phyloP scores from a whole-genome alignment of 30 jellyfish, hydroid and myxozoan species.

The Clytia hemisphaerica region DNA sequence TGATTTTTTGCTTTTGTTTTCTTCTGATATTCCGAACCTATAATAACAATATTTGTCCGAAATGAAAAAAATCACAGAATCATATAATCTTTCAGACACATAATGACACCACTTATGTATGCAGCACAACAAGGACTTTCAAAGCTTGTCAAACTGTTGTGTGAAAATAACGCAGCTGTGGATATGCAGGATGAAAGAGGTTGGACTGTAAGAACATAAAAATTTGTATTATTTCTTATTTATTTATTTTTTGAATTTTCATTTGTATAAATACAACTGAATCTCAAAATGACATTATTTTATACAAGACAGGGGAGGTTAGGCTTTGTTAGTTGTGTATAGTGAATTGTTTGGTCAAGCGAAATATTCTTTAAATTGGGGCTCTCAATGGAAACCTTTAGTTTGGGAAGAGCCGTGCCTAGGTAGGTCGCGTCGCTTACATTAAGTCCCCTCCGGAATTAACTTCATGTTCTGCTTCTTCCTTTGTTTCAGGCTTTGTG shows the following conservation, averaged over 20 bases:
- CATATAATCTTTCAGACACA: conserved; percentile 35
- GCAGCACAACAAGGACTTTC: conserved; percentile 70
- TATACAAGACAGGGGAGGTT: no score
- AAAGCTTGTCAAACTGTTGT: conserved; percentile 34
- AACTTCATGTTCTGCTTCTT: no score
- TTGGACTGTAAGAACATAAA: conserved; percentile 65
- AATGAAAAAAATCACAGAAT: background rate
- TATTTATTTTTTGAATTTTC: background rate
- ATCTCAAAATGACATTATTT: no score
- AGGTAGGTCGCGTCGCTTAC: no score
- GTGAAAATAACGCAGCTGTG: conserved; percentile 43
- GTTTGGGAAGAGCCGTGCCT: no score
- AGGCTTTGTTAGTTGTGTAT: no score
- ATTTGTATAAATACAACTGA: no score
- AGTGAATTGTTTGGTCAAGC: no score
- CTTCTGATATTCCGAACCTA: background rate
- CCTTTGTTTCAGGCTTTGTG: conserved; percentile 73
- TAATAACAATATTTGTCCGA: background rate
- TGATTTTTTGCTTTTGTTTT: background rate
- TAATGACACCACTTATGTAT: conserved; percentile 83
- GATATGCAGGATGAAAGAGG: conserved; percentile 72
- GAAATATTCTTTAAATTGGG: no score
- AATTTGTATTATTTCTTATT: background rate
- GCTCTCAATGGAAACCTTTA: background rate
- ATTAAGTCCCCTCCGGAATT: no score